Evolutionary conservation across 2,113 vertebrate genomes (phyloP), one percentile per base, ranked within the genome.

Genomic region (Ochotona curzoniae): DNA sequence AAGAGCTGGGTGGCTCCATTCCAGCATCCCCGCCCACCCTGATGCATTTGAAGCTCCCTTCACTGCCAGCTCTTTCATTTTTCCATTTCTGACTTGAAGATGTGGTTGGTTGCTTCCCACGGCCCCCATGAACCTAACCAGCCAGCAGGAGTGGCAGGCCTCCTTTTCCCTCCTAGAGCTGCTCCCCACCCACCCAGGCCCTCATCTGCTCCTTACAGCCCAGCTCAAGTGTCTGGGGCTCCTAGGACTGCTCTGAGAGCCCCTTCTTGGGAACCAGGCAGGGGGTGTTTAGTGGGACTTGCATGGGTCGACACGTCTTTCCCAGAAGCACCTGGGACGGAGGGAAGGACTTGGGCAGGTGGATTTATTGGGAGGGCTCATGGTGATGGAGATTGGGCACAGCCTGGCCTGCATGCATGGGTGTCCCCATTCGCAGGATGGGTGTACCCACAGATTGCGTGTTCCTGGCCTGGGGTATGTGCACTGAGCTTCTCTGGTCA

Each of bases 401-500:
- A 79, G 25, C 30, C 35, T 54, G 18, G 35, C 70, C 13, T 69
- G 21, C 0, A 0, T 26, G 57, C 32, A 9, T 1, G 28, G 5
- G 10, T 64, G 73, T 64, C 18, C 49, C 8, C 49, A 2, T 54
- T 28, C n/a, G 23, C 26, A 61, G 38, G n/a, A 28, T 23, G 30
- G 26, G 25, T 25, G 38, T 6, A 44, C 38, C 38, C 38, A 44
- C n/a, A n/a, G n/a, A n/a, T n/a, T 57, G 1, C 12, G 23, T 13
- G 44, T 13, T 86, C 66, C 30, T 7, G 75, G 44, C 73, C 8
- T 0, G 35, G 64, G 70, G 70, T 57, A 80, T 83, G 32, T 2
- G 5, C 63, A 5, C 5, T 54, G 5, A 20, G 51, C 14, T 6
- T 35, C 1, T 4, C 18, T 30, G 28, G 13, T 2, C 2, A 32